Evolutionary conservation across 2,888 invertebrate species (phyloP).

Genomic region (Lithosia quadra): DNA sequence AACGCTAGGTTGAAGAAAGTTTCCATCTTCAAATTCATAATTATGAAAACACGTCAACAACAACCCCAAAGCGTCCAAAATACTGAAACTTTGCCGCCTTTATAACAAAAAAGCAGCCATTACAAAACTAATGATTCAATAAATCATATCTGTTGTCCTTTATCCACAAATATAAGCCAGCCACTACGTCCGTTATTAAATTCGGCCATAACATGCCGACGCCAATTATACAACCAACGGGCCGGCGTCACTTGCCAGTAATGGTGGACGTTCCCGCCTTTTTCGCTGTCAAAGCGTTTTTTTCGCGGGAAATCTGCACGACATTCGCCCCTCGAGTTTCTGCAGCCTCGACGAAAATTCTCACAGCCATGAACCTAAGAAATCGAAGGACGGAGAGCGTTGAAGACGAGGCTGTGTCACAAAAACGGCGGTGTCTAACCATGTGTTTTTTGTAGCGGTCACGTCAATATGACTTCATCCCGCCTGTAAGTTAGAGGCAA

Average conservation of each 20-base stretch:
- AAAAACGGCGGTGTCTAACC: no score
- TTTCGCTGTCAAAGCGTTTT: slow-evolving; percentile 85
- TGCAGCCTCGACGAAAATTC: slow-evolving; percentile 53
- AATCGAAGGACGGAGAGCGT: no score
- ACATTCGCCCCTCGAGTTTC: slow-evolving; percentile 59
- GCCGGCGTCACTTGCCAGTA: slow-evolving; percentile 88
- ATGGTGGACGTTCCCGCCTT: slow-evolving; percentile 86
- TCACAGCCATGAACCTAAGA: no score
- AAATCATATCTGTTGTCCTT: slow-evolving; percentile 50
- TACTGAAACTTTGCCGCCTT: neutral
- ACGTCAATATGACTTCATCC: no score
- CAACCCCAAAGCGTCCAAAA: neutral
- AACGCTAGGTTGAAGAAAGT: no score
- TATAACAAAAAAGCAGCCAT: slow-evolving; percentile 10
- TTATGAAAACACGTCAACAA: neutral
- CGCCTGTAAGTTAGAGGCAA: no score
- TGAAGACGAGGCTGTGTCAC: no score
- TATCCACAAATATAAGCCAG: slow-evolving; percentile 44
- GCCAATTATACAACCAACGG: slow-evolving; percentile 68
- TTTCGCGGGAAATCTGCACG: slow-evolving; percentile 75
- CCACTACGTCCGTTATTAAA: slow-evolving; percentile 54
- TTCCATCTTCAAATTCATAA: no score
- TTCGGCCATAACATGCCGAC: slow-evolving; percentile 70
- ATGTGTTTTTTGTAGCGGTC: no score
- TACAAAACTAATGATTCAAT: slow-evolving; percentile 27